These are phyloP conservation scores for Meriones psammophilus DNA, from an alignment of 2,797 vertebrate genomes.

Conservation along the genomic window DNA sequence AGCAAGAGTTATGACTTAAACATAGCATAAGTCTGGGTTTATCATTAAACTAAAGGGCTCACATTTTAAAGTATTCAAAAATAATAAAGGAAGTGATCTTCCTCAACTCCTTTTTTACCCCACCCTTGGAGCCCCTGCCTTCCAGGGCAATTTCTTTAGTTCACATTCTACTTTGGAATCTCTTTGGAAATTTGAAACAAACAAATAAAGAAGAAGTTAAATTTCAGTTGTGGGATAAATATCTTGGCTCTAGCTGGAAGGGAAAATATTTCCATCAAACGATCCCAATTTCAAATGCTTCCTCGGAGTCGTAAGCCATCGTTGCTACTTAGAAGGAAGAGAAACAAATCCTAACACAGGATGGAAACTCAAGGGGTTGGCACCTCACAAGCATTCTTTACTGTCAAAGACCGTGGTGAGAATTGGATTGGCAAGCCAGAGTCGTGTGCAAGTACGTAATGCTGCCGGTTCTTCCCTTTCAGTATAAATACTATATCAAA, in stretches of 20 bases:
- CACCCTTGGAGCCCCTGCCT: neutral
- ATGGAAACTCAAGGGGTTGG: constrained; percentile 68
- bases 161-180: constrained; percentile 59
- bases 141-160: constrained; percentile 49
- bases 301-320: constrained; percentile 67
- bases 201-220: neutral
- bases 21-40: neutral
- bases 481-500: constrained; percentile 71
- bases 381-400: constrained; percentile 68
- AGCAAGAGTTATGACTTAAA: neutral
- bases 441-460: neutral
- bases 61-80: constrained; percentile 33
- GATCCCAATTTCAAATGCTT: constrained; percentile 72
- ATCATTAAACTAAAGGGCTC: constrained; percentile 45
- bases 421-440: constrained; percentile 59
- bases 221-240: constrained; percentile 76
- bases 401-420: constrained; percentile 73
- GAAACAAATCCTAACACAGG: constrained; percentile 69
- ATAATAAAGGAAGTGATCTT: constrained; percentile 16
- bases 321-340: constrained; percentile 65
- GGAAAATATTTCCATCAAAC: constrained; percentile 73
- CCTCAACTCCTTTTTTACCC: neutral
- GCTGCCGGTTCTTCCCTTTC: constrained; percentile 42
- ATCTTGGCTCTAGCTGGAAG: constrained; percentile 77
- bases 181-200: constrained; percentile 66